Percentiles rank a stretch among this genome's conserved stretches.
phyloP scores from a whole-genome alignment of 2,888 invertebrate genomes.

The Drosophila nigricruria region DNA sequence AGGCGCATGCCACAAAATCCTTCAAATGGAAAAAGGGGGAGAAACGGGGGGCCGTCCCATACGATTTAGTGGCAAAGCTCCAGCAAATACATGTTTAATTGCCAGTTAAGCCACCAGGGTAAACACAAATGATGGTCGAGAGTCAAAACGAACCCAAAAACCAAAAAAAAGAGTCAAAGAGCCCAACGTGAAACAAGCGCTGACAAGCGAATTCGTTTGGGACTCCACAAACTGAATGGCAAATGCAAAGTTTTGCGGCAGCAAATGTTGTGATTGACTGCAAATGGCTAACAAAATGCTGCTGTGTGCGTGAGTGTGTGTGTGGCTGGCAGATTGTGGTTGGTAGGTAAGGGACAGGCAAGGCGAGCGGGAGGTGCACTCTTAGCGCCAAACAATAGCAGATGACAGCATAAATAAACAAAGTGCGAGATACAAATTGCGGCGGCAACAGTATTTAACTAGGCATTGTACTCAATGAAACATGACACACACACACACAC shows the following conservation, averaged over 20 bases:
- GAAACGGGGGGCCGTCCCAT: neutral
- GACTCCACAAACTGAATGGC: conserved; percentile 21
- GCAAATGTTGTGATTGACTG: conserved; percentile 64
- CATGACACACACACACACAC: conserved; percentile 34
- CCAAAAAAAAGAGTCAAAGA: neutral
- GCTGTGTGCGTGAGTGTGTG: conserved; percentile 17
- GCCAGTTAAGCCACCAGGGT: conserved; percentile 49
- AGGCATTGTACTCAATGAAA: conserved; percentile 77
- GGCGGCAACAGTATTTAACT: conserved; percentile 70
- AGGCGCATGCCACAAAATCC: conserved; percentile 30
- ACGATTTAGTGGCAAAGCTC: conserved; percentile 46
- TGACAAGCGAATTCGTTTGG: conserved; percentile 57
- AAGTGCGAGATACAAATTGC: conserved; percentile 73
- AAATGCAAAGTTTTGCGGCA: conserved; percentile 45
- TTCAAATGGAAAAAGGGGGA: neutral
- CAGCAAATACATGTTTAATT: conserved; percentile 70
- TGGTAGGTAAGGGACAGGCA: neutral
- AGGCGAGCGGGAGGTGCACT: neutral
- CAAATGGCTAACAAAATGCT: conserved; percentile 72
- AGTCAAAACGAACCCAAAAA: conserved; percentile 37
- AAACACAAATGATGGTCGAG: conserved; percentile 68
- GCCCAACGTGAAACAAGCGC: conserved; percentile 9
- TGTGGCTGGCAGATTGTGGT: conserved; percentile 3
- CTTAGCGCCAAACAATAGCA: conserved; percentile 64
- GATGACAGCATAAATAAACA: conserved; percentile 79